Evolutionary conservation across 1,140 invertebrate species (phyloP).

Genomic region (Triops cancriformis): DNA sequence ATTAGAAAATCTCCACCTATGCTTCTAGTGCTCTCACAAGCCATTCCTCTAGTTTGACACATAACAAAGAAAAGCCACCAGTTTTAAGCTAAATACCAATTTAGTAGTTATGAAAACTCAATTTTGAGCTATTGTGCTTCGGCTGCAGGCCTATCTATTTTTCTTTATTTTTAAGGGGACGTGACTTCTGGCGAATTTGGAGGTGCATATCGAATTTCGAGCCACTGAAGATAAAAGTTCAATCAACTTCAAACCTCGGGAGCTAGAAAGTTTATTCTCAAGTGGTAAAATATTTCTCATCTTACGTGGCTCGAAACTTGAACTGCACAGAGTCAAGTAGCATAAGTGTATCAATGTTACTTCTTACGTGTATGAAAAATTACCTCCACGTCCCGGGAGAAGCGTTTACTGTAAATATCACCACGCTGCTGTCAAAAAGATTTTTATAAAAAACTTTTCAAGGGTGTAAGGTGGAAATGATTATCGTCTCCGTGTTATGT

Average conservation of each 20-base stretch:
- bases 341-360: too few relatives aligned
- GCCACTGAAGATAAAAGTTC: neutral
- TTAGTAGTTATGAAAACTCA: neutral
- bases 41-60: neutral
- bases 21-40: neutral
- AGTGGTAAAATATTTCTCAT: too few relatives aligned
- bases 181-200: neutral
- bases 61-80: neutral
- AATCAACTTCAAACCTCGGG: neutral
- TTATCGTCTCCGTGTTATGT: too few relatives aligned
- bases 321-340: too few relatives aligned
- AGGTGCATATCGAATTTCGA: neutral
- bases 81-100: neutral
- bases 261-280: too few relatives aligned
- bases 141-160: neutral
- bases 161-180: neutral
- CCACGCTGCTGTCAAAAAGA: too few relatives aligned
- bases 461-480: too few relatives aligned
- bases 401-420: too few relatives aligned
- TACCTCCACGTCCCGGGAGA: too few relatives aligned
- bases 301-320: too few relatives aligned
- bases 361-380: too few relatives aligned
- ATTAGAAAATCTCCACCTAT: neutral
- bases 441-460: too few relatives aligned
- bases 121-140: neutral